A percentile compares a stretch with the other conserved stretches of the same genome.
phyloP scores from a whole-genome alignment of 2,888 invertebrate species.

The Eledone cirrhosa region DNA sequence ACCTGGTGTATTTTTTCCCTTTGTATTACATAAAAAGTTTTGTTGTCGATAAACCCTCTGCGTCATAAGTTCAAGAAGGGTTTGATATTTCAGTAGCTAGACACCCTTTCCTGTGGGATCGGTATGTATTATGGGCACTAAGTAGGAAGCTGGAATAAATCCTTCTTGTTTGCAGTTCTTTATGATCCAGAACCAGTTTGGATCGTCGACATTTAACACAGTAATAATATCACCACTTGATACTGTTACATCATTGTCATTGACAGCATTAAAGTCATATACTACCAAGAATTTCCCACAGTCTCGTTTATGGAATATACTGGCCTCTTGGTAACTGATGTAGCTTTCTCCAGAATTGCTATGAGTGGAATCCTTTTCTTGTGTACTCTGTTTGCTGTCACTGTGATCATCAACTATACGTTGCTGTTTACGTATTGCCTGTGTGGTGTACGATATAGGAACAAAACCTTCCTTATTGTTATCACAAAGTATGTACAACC shows the following conservation, averaged over 20 bases:
- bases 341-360: neutral
- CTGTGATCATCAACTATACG: neutral
- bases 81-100: neutral
- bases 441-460: slow-evolving; percentile 78
- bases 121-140: slow-evolving; percentile 76
- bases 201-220: slow-evolving; percentile 91
- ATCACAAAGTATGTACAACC: slow-evolving; percentile 95
- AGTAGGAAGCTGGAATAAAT: slow-evolving; percentile 93
- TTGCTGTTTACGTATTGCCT: slow-evolving; percentile 7
- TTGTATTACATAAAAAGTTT: no score
- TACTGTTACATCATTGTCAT: slow-evolving; percentile 93
- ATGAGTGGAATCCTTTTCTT: neutral
- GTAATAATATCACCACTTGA: slow-evolving; percentile 96
- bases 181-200: slow-evolving; percentile 97
- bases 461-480: slow-evolving; percentile 92
- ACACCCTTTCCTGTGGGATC: slow-evolving; percentile 17
- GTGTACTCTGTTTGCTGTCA: neutral
- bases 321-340: slow-evolving; percentile 26
- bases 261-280: slow-evolving; percentile 90
- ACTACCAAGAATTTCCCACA: slow-evolving; percentile 90
- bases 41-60: no score
- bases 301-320: slow-evolving; percentile 74
- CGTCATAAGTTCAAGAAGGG: no score
- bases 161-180: slow-evolving; percentile 92
- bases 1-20: no score